Evolutionary conservation across 2,113 vertebrate species (phyloP).

Genomic region (Aegithalos caudatus): DNA sequence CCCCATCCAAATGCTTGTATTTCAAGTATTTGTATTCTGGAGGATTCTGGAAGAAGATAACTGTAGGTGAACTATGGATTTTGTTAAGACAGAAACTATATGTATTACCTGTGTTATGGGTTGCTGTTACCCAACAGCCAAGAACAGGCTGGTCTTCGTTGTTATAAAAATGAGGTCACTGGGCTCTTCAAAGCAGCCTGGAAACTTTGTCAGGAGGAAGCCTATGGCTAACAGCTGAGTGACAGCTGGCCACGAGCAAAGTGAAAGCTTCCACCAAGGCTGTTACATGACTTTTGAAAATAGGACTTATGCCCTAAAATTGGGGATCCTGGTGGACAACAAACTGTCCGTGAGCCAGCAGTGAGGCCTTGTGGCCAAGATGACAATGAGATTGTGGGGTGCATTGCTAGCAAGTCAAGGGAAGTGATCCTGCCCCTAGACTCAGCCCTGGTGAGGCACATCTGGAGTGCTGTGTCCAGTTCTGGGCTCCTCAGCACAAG

Average conservation of each 20-base stretch:
- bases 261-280: neutral
- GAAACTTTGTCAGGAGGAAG: neutral
- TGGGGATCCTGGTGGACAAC: neutral
- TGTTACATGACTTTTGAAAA: neutral
- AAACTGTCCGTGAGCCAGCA: neutral
- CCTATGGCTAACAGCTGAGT: neutral
- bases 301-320: neutral
- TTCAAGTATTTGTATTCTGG: neutral
- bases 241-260: neutral
- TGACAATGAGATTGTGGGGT: neutral
- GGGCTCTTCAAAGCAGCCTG: neutral
- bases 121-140: neutral
- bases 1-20: neutral
- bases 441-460: neutral
- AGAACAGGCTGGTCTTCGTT: neutral
- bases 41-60: neutral
- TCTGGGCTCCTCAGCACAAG: neutral
- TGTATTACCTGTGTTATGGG: neutral
- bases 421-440: neutral
- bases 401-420: neutral
- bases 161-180: neutral
- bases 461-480: neutral
- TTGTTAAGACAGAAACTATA: neutral
- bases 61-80: neutral
- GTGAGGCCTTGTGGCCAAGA: neutral